Evolutionary conservation across 1,140 invertebrate species (phyloP), one percentile per base, ranked within the genome.

Genomic region (Sminthurides bifidus): DNA sequence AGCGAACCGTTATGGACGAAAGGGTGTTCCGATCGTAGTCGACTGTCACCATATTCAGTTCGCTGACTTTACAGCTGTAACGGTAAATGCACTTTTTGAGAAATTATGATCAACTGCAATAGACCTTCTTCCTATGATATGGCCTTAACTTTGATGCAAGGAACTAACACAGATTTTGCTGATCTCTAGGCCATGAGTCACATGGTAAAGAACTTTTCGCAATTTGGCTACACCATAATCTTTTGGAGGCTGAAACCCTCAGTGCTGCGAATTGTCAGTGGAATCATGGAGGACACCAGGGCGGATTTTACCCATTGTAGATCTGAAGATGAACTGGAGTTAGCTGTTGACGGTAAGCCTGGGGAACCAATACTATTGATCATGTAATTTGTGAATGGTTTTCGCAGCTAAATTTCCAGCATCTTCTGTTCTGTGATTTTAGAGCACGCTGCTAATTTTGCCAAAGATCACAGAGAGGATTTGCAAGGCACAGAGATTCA

Each of bases 21-120:
- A 27, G 17, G 68, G 64, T 15, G 73, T 78, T 59, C 82, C 83
- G 8, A 79, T 86, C 57, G 82, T 87, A 33, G 75, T 87, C 30
- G 83, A 87, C 71, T 58, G 33, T n/a, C 54, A 56, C 24, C 59
- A 63, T 33, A 66, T 69, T 40, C 61, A 65, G 27, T 54, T 46
- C 33, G 66, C 66, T 5, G 67, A 68, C 52, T 69, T 56, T 49
- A 68, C 68, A 1, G 64, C 67, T 12, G 68, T 60, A 12, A 59
- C 66, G 58, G 67, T 66, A 40, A 33, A 38, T 35, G 30, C 31
- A 31, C 26, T 35, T 44, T 3, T 4, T 12, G 23, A n/a, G 3
- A 46, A 29, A 44, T 5, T 5, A 35, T 19, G 38, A n/a, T 40
- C 1, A 0, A 15, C 33, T 0, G 10, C 44, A 14, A 17, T 19